Evolutionary conservation across 2,797 vertebrate species (phyloP).

Genomic region (Propithecus deckenii): DNA sequence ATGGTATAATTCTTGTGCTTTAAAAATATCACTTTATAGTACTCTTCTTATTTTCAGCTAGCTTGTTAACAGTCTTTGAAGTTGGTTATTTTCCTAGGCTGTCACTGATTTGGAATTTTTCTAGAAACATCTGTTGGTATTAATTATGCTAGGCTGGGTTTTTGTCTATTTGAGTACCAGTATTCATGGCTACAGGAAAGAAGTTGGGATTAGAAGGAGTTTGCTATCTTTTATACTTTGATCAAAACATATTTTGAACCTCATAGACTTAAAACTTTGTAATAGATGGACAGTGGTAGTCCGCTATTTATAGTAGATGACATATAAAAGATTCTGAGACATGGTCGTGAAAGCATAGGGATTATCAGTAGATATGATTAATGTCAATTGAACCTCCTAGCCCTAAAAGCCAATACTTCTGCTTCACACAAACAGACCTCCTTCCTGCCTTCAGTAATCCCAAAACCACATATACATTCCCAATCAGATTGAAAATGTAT

Average conservation of each 20-base stretch:
- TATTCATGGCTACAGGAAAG: conserved; percentile 37
- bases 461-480: not conserved
- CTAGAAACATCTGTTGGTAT: conserved; percentile 54
- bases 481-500: not conserved
- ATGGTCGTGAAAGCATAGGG: not conserved
- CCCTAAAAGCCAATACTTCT: not conserved
- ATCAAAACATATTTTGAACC: conserved; percentile 9
- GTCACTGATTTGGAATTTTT: conserved; percentile 67
- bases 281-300: not conserved
- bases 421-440: not conserved
- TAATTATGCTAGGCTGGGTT: not conserved
- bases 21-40: conserved; percentile 33
- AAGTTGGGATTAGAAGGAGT: not conserved
- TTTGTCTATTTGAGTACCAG: conserved; percentile 48
- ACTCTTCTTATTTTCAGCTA: conserved; percentile 72
- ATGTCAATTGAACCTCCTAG: not conserved
- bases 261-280: not conserved
- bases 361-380: not conserved
- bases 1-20: conserved; percentile 49
- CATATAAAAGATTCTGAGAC: conserved; percentile 14
- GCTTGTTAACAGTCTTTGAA: conserved; percentile 67
- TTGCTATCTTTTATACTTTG: conserved; percentile 16
- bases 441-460: not conserved
- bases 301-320: not conserved
- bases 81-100: conserved; percentile 60